Conservation (phyloP, 2,888 invertebrate species). For the Atrina japonica region DNA sequence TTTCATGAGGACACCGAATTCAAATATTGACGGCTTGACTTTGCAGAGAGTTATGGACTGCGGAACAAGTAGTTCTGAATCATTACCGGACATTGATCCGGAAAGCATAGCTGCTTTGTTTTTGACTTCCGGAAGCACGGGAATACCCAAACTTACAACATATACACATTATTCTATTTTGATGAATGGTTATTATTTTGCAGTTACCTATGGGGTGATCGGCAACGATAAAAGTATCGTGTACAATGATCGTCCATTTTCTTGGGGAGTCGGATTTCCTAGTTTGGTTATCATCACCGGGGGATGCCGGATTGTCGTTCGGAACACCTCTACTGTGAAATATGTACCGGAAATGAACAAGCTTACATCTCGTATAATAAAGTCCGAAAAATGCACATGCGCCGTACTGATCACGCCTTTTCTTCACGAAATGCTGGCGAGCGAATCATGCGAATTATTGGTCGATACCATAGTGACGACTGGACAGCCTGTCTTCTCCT, state of each 20-base stretch:
- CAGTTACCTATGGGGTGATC: background rate
- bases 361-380: background rate
- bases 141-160: slow-evolving; percentile 14
- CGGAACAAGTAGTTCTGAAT: too few relatives aligned
- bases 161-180: slow-evolving; percentile 3
- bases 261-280: slow-evolving; percentile 21
- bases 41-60: background rate
- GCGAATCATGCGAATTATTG: slow-evolving; percentile 1
- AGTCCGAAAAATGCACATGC: slow-evolving; percentile 3
- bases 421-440: slow-evolving; percentile 17
- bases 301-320: background rate
- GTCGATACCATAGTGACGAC: slow-evolving; percentile 6
- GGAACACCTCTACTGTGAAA: background rate
- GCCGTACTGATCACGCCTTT: slow-evolving; percentile 22
- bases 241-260: slow-evolving; percentile 29
- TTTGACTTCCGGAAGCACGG: slow-evolving; percentile 25
- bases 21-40: background rate
- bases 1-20: background rate
- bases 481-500: slow-evolving; percentile 21
- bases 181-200: background rate
- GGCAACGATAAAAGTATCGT: background rate
- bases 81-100: slow-evolving; percentile 1
- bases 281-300: background rate
- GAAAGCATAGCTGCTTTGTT: slow-evolving; percentile 22
- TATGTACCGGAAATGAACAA: background rate